These are phyloP conservation scores for Amia ocellicauda DNA, from an alignment of 2,113 vertebrate species.

Conservation along the genomic window DNA sequence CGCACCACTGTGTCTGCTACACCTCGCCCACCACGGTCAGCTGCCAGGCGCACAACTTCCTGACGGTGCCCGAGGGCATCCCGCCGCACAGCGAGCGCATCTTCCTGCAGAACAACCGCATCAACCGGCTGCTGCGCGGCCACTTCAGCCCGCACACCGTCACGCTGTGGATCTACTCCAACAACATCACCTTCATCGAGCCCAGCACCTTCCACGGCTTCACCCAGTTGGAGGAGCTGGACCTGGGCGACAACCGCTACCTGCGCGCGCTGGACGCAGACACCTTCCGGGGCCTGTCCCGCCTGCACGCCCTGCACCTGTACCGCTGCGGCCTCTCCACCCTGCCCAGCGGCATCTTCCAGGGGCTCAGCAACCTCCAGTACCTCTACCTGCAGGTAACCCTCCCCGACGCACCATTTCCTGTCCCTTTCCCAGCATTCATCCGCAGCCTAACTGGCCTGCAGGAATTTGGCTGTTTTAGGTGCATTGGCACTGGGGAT, in stretches of 20 bases:
- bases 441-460: too few relatives aligned
- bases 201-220: constrained; percentile 90
- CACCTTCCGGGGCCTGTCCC: constrained; percentile 87
- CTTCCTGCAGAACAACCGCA: constrained; percentile 96
- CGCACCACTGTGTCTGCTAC: constrained; percentile 92
- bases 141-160: constrained; percentile 90
- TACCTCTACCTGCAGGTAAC: constrained; percentile 91
- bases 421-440: neutral
- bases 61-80: constrained; percentile 86
- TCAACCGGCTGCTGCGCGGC: constrained; percentile 81
- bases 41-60: constrained; percentile 95
- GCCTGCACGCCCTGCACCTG: constrained; percentile 89
- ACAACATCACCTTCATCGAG: constrained; percentile 94
- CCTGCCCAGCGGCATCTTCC: constrained; percentile 81
- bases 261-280: constrained; percentile 82
- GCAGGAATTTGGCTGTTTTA: too few relatives aligned
- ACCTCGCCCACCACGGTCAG: constrained; percentile 92
- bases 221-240: constrained; percentile 89
- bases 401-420: constrained; percentile 39
- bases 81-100: constrained; percentile 88
- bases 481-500: too few relatives aligned
- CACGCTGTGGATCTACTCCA: constrained; percentile 96
- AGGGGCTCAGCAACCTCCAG: constrained; percentile 87
- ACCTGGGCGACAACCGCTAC: constrained; percentile 90
- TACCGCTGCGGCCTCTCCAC: constrained; percentile 87